These are phyloP conservation scores for Desoria tigrina DNA, from an alignment of 2,888 invertebrate species.

Conservation along the genomic window DNA sequence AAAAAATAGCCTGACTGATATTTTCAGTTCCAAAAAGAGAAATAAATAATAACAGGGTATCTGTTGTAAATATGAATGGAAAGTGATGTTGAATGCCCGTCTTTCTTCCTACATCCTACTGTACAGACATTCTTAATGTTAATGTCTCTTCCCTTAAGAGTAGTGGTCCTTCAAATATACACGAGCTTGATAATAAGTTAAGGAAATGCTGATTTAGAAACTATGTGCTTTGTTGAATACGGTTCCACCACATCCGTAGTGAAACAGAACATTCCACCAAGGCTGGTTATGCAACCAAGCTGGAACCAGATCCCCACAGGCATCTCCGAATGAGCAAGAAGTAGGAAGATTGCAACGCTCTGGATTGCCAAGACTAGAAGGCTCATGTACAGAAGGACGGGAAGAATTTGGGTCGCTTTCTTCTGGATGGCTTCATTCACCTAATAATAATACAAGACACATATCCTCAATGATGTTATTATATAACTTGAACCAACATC, in stretches of 20 bases:
- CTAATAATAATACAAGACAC: constrained; percentile 28
- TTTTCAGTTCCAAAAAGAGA: too few species aligned
- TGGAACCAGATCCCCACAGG: constrained; percentile 51
- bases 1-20: too few species aligned
- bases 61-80: too few species aligned
- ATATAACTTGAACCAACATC: neutral
- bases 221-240: neutral
- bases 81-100: too few species aligned
- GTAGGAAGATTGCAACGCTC: constrained; percentile 39
- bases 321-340: constrained; percentile 41
- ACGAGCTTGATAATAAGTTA: neutral
- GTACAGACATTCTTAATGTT: too few species aligned
- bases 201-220: constrained; percentile 1
- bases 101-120: too few species aligned
- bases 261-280: constrained; percentile 44
- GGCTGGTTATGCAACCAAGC: constrained; percentile 41
- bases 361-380: constrained; percentile 52
- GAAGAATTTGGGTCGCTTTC: constrained; percentile 42
- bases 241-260: constrained; percentile 29
- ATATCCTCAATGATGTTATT: neutral
- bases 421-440: constrained; percentile 44
- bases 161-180: too few species aligned
- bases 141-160: too few species aligned
- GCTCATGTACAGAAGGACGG: constrained; percentile 49
- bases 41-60: too few species aligned